These are phyloP conservation scores for Uria lomvia DNA, from an alignment of 2,113 vertebrate species.

Conservation along the genomic window DNA sequence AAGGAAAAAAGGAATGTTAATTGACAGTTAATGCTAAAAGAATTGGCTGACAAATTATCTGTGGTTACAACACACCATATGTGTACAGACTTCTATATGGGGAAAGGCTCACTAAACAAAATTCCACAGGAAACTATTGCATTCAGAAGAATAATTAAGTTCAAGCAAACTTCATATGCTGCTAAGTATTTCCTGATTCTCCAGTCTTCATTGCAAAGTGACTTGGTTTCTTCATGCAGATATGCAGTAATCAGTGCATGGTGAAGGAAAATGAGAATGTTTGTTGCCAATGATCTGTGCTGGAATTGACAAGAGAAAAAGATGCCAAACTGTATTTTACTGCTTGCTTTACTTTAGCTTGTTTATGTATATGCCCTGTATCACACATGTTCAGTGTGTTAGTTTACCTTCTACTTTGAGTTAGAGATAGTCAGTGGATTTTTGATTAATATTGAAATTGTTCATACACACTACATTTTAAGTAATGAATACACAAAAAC, in stretches of 20 bases:
- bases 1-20: not conserved
- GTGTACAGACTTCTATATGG: not conserved
- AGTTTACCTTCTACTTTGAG: not conserved
- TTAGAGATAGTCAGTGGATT: not conserved
- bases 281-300: not conserved
- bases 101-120: not conserved
- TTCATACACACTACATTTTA: not conserved
- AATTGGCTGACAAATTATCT: not conserved
- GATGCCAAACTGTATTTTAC: not conserved
- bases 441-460: not conserved
- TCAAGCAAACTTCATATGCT: not conserved
- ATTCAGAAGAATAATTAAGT: not conserved
- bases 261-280: not conserved
- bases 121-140: not conserved
- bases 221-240: not conserved
- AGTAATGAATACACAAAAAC: not conserved
- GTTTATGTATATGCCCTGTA: not conserved
- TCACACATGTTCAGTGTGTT: not conserved
- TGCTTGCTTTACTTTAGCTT: not conserved
- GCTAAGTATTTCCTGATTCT: not conserved
- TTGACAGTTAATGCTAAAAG: not conserved
- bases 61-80: not conserved
- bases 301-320: not conserved
- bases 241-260: not conserved
- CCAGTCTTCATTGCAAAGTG: not conserved